A percentile compares a stretch with the other conserved stretches of the same genome.
Evolutionary conservation across 2,113 vertebrate species (phyloP).

Genomic region (Dicaeum eximium): DNA sequence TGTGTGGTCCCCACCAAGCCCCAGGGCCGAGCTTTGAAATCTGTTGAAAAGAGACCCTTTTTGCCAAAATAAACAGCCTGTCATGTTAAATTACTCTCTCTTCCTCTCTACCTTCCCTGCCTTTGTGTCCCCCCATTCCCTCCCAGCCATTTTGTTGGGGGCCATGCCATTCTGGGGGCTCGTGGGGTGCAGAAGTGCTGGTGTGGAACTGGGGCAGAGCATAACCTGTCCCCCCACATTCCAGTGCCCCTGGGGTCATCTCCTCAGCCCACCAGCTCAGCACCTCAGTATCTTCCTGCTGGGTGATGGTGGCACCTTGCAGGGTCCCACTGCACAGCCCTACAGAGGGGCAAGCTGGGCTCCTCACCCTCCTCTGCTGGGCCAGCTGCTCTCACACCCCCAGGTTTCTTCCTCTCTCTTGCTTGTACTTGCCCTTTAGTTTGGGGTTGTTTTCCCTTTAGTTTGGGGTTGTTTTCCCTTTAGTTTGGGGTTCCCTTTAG

Average conservation of each 20-base stretch:
- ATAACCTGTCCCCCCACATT: not conserved
- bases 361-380: accelerated
- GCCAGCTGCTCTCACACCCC: not conserved
- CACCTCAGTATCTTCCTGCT: not conserved
- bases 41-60: slow-evolving; percentile 69
- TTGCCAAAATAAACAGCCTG: slow-evolving; percentile 85
- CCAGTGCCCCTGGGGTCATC: slow-evolving; percentile 18
- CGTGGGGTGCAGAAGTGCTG: not conserved
- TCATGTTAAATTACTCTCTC: slow-evolving; percentile 70
- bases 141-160: not conserved
- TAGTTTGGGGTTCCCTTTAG: not conserved
- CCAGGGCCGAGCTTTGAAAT: slow-evolving; percentile 63
- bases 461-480: too few species aligned
- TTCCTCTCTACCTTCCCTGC: slow-evolving; percentile 45
- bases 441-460: not conserved
- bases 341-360: not conserved
- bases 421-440: too few species aligned
- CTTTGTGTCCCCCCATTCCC: not conserved
- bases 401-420: too few species aligned
- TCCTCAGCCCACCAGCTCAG: not conserved
- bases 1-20: slow-evolving; percentile 52
- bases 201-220: not conserved
- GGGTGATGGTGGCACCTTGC: slow-evolving; percentile 60
- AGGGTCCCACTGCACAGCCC: slow-evolving; percentile 61
- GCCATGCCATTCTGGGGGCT: not conserved